Percentiles rank a stretch among this genome's conserved stretches.
Evolutionary conservation across 2,888 invertebrate species (phyloP).

Genomic region (Mesorhabditis belari): DNA sequence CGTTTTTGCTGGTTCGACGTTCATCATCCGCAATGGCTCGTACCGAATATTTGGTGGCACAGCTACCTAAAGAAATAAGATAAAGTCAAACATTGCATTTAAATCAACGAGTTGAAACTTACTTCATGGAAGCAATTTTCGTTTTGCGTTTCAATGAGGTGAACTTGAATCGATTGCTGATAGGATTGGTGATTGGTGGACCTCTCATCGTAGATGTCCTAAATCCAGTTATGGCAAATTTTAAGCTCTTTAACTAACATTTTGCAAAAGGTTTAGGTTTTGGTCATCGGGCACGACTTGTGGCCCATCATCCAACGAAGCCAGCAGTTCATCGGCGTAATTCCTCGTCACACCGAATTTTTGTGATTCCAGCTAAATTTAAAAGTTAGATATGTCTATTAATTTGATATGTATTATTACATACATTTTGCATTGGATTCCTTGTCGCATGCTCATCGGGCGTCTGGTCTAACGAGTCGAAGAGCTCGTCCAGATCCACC

Average conservation of each 20-base stretch:
- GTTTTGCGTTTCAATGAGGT: constrained; percentile 75
- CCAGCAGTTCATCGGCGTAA: neutral
- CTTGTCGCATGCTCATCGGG: too few relatives aligned
- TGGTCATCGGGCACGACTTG: too few relatives aligned
- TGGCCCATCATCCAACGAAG: neutral
- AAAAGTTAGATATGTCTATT: too few relatives aligned
- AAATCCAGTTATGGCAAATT: too few relatives aligned
- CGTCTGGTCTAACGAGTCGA: too few relatives aligned
- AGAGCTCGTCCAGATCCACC: too few relatives aligned
- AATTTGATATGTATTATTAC: too few relatives aligned
- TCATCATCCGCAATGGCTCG: constrained; percentile 59
- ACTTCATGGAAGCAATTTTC: constrained; percentile 94
- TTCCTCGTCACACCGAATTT: neutral
- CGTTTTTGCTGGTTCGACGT: constrained; percentile 76
- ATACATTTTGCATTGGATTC: too few relatives aligned
- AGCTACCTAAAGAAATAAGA: constrained; percentile 60
- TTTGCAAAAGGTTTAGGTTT: too few relatives aligned
- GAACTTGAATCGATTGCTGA: constrained; percentile 70
- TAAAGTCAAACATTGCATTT: neutral
- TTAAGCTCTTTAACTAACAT: too few relatives aligned
- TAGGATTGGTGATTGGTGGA: neutral
- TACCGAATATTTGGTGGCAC: constrained; percentile 81
- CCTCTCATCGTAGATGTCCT: too few relatives aligned
- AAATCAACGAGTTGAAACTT: neutral
- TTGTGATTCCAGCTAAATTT: neutral